A percentile compares a stretch with the other conserved stretches of the same genome.
These are phyloP conservation scores for Nineta flava DNA, from an alignment of 2,888 invertebrate species.

Conservation along the genomic window DNA sequence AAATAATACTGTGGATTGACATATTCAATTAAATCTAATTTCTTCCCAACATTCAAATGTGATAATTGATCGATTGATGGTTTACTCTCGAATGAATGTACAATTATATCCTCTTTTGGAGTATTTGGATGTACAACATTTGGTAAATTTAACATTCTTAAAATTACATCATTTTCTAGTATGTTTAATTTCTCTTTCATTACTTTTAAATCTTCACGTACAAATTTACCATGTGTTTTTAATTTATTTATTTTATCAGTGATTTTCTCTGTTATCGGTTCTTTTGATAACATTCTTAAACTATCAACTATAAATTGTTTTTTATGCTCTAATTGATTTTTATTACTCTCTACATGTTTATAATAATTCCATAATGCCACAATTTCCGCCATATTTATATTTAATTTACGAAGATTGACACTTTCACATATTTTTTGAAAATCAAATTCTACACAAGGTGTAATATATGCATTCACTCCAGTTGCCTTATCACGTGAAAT, in stretches of 20 bases:
- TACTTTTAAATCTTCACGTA: slow-evolving; percentile 46
- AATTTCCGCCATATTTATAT: slow-evolving; percentile 37
- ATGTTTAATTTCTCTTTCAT: slow-evolving; percentile 48
- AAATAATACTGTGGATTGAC: slow-evolving; percentile 42
- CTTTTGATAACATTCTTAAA: slow-evolving; percentile 27
- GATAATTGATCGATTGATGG: slow-evolving; percentile 23
- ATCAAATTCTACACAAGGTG: slow-evolving; percentile 50
- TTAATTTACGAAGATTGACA: slow-evolving; percentile 34
- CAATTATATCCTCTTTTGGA: slow-evolving; percentile 27
- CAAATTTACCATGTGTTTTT: slow-evolving; percentile 20
- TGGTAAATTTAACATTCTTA: slow-evolving; percentile 49
- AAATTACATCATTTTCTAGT: slow-evolving; percentile 53
- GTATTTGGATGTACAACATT: slow-evolving; percentile 50
- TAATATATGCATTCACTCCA: slow-evolving; percentile 47
- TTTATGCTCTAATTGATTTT: slow-evolving; percentile 25
- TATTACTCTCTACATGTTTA: slow-evolving; percentile 25
- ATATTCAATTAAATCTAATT: slow-evolving; percentile 38
- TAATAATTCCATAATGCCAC: slow-evolving; percentile 45
- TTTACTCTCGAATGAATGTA: slow-evolving; percentile 20
- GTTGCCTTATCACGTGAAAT: slow-evolving; percentile 54
- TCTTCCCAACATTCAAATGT: slow-evolving; percentile 39
- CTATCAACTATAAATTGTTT: slow-evolving; percentile 32
- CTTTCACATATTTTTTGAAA: slow-evolving; percentile 34
- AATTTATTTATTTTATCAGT: neutral
- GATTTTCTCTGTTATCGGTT: neutral